Evolutionary conservation across 2,888 invertebrate species (phyloP).

Genomic region (Lutraria lutraria): DNA sequence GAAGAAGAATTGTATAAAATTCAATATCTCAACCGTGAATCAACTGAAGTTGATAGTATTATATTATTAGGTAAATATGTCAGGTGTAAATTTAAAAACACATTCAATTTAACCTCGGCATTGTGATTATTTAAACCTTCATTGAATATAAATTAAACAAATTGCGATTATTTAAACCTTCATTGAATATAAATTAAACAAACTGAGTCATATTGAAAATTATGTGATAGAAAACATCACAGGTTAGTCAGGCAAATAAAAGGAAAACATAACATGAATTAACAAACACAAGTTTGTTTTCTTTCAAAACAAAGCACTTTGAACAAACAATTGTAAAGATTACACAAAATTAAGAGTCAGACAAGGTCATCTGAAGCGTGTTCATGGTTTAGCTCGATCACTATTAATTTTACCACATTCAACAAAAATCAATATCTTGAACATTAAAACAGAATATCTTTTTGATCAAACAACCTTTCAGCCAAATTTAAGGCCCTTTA

Average conservation of each 20-base stretch:
- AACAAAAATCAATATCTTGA: background rate
- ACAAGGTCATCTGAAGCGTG: background rate
- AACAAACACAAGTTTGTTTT: background rate
- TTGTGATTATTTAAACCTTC: background rate
- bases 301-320: background rate
- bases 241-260: background rate
- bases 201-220: background rate
- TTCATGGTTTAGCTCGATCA: background rate
- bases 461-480: background rate
- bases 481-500: background rate
- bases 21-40: background rate
- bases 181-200: background rate
- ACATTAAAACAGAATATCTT: background rate
- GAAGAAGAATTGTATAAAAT: background rate
- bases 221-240: background rate
- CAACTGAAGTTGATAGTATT: background rate
- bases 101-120: background rate
- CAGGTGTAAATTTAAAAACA: background rate
- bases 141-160: background rate
- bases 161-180: constrained; percentile 1
- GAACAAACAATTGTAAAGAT: background rate
- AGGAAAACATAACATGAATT: background rate
- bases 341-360: background rate
- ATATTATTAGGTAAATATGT: background rate
- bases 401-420: background rate